Base-by-base conservation (phyloP, 2,888 invertebrate genomes). In the Morpho deidamia region DNA sequence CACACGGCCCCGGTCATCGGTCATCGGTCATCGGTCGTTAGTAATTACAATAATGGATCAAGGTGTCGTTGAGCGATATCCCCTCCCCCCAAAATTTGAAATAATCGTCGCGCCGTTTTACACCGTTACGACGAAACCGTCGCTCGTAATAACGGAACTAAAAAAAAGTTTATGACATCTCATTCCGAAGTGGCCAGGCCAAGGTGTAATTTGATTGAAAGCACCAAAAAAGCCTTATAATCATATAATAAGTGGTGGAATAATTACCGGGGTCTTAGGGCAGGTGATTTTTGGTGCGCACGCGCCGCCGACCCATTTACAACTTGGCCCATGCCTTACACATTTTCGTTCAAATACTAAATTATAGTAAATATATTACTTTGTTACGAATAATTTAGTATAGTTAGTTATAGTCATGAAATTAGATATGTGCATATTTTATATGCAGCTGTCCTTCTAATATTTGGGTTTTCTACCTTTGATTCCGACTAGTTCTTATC, bases 141-240 rank as follows among this genome's bases (percentile, higher is more conserved):
- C 67, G 64, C 65, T 61, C 61, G 58, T 77, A 74, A 79, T 59
- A 44, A 57, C 40, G 52, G 60, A 49, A 64, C 61, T 65, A 72
- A 76, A 82, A 84, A 84, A 83, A 81, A 72, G 63, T 83, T 84
- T 86, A 87, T 84, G 88, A 89, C 88, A 88, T 88, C 88, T 89
- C 80, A 88, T 83, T 89, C 80, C 39, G 73, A 83, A 85, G 81
- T 83, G 79, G 76, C 75, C 76, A 65, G 69, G 71, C 78, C 80
- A 88, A 88, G 87, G 89, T 89, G 89, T 88, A 89, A 89, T 89
- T 89, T 87, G 88, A 88, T 88, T 88, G 89, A 89, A 87, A 88
- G 89, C 85, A 85, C 86, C 85, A 88, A 89, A 89, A 89, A 88
- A 87, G 78, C 85, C 78, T 80, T 81, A 86, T 88, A 85, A 88